Evolutionary conservation across 2,888 invertebrate species (phyloP), one percentile per base, ranked within the genome.

Genomic region (Allolobophora icterica): DNA sequence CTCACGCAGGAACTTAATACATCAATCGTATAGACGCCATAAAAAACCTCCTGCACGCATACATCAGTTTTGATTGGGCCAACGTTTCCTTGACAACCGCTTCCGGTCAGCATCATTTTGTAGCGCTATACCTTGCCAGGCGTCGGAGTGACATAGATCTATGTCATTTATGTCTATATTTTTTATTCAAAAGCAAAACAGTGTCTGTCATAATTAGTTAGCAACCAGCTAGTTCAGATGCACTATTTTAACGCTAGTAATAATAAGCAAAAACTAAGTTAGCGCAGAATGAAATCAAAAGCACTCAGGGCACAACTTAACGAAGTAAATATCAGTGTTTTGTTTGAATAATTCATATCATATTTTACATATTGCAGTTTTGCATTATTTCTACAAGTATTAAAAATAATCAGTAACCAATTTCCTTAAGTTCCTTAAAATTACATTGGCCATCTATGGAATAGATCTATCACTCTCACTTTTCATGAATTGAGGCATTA

Each of bases 51-150:
- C 58, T 58, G n/a, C n/a, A n/a, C n/a, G 6, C 71, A n/a, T 71
- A n/a, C 71, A 71, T 71, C n/a, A n/a, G 71, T 71, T 71, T 30
- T 71, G 71, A 71, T 71, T 71, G 30, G 71, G 30, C 71, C 71
- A n/a, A 71, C n/a, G 71, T 71, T 71, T 71, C 71, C 71, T 71
- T 71, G 71, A 71, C 71, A 71, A 71, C 71, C n/a, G n/a, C n/a
- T 71, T 71, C 71, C 71, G 71, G 71, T n/a, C 71, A 71, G 71
- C 71, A 5, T 71, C 13, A n/a, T 71, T 11, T n/a, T 71, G 8
- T 30, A 71, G 71, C 71, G 71, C 71, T 30, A n/a, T 71, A 71
- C 13, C 13, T 71, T 71, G n/a, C 8, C n/a, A 45, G 13, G 45
- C 15, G 71, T n/a, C 11, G n/a, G n/a, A n/a, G 8, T 71, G 30